Conservation (phyloP, 1,140 invertebrate genomes). For the Trialeurodes vaporariorum region DNA sequence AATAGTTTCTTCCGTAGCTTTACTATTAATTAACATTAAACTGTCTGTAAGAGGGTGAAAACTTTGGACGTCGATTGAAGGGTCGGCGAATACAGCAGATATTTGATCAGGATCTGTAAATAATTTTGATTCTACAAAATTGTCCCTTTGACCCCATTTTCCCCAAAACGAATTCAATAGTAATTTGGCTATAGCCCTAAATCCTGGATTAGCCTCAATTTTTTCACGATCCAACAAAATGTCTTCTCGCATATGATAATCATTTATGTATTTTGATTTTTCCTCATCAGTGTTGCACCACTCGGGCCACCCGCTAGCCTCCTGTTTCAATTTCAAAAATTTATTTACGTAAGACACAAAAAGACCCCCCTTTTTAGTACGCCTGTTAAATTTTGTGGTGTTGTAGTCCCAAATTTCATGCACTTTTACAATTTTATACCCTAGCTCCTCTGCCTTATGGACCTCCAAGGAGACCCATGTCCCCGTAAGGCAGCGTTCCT, state of each 20-base stretch:
- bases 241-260: slow-evolving; percentile 31
- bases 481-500: slow-evolving; percentile 29
- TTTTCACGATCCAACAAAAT: slow-evolving; percentile 29
- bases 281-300: slow-evolving; percentile 24
- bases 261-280: slow-evolving; percentile 28
- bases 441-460: slow-evolving; percentile 26
- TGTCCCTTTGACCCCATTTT: too few species aligned
- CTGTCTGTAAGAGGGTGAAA: too few species aligned
- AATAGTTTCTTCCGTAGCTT: too few species aligned
- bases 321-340: slow-evolving; percentile 31
- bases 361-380: slow-evolving; percentile 19
- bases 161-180: slow-evolving; percentile 33
- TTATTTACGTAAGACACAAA: slow-evolving; percentile 27
- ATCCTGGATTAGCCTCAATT: slow-evolving; percentile 32
- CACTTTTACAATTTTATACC: slow-evolving; percentile 30
- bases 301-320: slow-evolving; percentile 27
- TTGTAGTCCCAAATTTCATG: slow-evolving; percentile 21
- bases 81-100: too few species aligned
- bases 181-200: slow-evolving; percentile 29
- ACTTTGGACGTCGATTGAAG: too few species aligned
- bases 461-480: slow-evolving; percentile 33
- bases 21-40: too few species aligned
- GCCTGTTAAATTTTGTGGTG: slow-evolving; percentile 15
- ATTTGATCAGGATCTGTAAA: too few species aligned
- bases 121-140: too few species aligned